phyloP scores from a whole-genome alignment of 2,797 vertebrate species.

The Micrastur ruficollis region DNA sequence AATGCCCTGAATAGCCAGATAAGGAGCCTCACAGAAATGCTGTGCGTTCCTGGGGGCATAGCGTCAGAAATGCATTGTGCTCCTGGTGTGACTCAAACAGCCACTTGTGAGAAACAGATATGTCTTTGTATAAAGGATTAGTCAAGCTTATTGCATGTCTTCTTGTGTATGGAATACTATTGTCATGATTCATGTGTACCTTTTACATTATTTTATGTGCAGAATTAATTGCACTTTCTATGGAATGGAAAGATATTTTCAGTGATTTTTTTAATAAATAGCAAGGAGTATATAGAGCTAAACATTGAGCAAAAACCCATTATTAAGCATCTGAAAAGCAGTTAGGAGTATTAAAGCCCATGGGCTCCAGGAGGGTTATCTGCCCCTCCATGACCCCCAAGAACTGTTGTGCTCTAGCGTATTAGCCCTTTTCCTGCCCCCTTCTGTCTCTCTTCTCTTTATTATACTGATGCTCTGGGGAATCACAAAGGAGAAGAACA shows the following conservation, averaged over 20 bases:
- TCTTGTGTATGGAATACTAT: background rate
- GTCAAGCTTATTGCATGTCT: background rate
- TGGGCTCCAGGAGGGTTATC: background rate
- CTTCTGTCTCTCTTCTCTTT: background rate
- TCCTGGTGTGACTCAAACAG: background rate
- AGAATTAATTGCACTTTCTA: background rate
- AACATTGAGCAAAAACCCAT: background rate
- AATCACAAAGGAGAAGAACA: background rate
- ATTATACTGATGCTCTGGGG: background rate
- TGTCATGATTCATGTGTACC: background rate
- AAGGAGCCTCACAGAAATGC: background rate
- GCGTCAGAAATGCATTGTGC: background rate
- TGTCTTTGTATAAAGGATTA: background rate
- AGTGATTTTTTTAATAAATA: background rate
- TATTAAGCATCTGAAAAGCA: background rate
- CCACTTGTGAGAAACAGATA: background rate
- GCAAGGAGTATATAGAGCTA: background rate
- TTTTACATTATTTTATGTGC: background rate
- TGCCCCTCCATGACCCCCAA: background rate
- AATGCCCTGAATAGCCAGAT: background rate
- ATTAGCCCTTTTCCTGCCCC: background rate
- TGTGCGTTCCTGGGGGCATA: rapidly evolving
- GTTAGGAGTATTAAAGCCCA: background rate
- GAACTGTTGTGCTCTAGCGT: background rate
- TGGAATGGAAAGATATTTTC: background rate